Evolutionary conservation across 2,113 vertebrate genomes (phyloP), one percentile per base, ranked within the genome.

Genomic region (Lutjanus erythropterus): DNA sequence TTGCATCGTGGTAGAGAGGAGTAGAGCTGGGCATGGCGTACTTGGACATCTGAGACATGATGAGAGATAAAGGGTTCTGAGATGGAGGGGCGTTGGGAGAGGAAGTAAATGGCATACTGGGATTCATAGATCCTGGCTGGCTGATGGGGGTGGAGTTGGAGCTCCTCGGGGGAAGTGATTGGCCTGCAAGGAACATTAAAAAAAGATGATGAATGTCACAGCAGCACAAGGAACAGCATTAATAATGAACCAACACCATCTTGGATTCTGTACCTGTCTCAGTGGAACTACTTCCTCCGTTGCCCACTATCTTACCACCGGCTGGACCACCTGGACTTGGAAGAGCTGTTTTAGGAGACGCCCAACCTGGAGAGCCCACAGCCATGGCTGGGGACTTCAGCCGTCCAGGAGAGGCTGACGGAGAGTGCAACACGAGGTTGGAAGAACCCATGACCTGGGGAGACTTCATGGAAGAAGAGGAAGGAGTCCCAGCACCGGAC

Each of bases 31-130:
- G 97, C 96, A 99, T 96, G 83, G 98, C 98, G 1, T 99, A 99
- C 91, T 99, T 99, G 86, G 98, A 99, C 98, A 99, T 99, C 95
- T 99, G 98, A 41, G 97, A 97, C 97, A 99, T 99, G 93, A 99
- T 99, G 74, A 99, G 94, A 1, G 98, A 98, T 71, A 99, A 91
- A 35, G 98, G 98, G 86, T 99, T 99, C 95, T 97, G 97, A 73
- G 97, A 95, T 15, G 96, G 95, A 18, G 96, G 88, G 61, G 94
- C 95, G 79, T 97, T 97, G 42, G 97, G 96, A 76, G 97, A 97
- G 41, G 97, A 97, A 23, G 95, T 96, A 86, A 97, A 97, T 65
- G 97, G 95, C 90, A 97, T 94, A 86, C 93, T 96, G 67, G 96
- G 95, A 89, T 96, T 97, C 93, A 97, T 92, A 75, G 96, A 94